Evolutionary conservation across 2,797 vertebrate species (phyloP), one percentile per base, ranked within the genome.

Genomic region (Meriones psammophilus): DNA sequence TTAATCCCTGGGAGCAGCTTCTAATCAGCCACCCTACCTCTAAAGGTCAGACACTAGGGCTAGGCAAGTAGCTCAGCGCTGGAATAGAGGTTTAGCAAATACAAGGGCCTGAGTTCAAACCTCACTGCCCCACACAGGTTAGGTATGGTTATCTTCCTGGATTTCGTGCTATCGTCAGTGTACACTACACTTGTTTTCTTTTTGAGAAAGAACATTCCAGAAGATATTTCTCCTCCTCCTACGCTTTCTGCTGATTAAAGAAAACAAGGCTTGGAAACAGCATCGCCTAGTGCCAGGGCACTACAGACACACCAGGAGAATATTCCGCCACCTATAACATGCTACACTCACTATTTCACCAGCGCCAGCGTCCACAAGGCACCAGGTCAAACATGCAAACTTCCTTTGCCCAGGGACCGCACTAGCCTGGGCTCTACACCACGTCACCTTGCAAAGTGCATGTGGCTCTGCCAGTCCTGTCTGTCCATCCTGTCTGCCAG

Each of bases 201-300:
- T 79, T 66, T 62, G 42, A 94, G 74, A 89, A 84, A 91, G 28
- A 76, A 8, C 17, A 8, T 89, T 84, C 91, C 86, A 89, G 91
- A 95, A 86, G 58, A 5, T 4, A 56, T 18, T 83, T 94, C 46
- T 95, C 74, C 26, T 68, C 33, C 26, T 77, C 91, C 71, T 36
- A 87, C 71, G 91, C 73, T 92, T 92, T 81, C 83, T 30, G 50
- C 60, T 79, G 78, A 95, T 56, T 58, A 60, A 85, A 89, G 66
- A 85, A 84, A 91, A 90, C 36, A 89, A 74, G 74, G 90, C 64
- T 54, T 80, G 69, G 42, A 66, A 93, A 56, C 9, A 68, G 12
- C 22, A 66, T 42, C 22, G n/a, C 78, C 87, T 26, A 58, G 87
- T 54, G 88, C 3, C 46, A 30, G 22, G n/a, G 64, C 36, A n/a